Evolutionary conservation across 2,113 vertebrate genomes (phyloP).

Genomic region (Aspiorhynchus laticeps): DNA sequence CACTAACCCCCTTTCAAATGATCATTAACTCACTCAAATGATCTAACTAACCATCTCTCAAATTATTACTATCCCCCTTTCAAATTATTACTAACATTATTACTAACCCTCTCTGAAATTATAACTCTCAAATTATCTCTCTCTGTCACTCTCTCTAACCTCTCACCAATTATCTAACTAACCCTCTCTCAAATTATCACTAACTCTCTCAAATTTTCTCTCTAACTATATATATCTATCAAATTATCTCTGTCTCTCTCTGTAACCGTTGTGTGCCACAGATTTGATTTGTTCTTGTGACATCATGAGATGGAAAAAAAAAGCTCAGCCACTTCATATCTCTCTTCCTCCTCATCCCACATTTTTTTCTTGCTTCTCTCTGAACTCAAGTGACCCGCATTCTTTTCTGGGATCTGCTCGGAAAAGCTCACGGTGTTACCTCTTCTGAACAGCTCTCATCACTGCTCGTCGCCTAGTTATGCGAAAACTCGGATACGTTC

Average conservation of each 20-base stretch:
- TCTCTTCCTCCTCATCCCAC: neutral
- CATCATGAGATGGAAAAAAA: neutral
- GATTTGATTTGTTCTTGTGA: neutral
- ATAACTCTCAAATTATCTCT: neutral
- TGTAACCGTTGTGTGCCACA: neutral
- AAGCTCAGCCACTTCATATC: neutral
- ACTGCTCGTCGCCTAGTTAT: neutral
- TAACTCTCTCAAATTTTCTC: neutral
- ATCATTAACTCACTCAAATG: neutral
- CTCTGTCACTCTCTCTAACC: neutral
- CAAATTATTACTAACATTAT: neutral
- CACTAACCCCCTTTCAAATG: too few species aligned
- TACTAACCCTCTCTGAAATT: neutral
- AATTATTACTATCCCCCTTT: neutral
- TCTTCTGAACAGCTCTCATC: neutral
- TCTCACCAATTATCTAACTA: neutral
- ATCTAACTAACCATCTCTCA: neutral
- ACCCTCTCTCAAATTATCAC: neutral
- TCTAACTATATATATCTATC: neutral
- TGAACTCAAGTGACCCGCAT: neutral
- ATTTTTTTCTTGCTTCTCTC: neutral
- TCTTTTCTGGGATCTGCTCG: constrained; percentile 15
- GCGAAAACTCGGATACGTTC: neutral
- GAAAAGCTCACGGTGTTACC: neutral
- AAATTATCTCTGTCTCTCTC: too few species aligned